Evolutionary conservation across 2,888 invertebrate genomes (phyloP), one percentile per base, ranked within the genome.

Genomic region (Trissolcus japonicus): DNA sequence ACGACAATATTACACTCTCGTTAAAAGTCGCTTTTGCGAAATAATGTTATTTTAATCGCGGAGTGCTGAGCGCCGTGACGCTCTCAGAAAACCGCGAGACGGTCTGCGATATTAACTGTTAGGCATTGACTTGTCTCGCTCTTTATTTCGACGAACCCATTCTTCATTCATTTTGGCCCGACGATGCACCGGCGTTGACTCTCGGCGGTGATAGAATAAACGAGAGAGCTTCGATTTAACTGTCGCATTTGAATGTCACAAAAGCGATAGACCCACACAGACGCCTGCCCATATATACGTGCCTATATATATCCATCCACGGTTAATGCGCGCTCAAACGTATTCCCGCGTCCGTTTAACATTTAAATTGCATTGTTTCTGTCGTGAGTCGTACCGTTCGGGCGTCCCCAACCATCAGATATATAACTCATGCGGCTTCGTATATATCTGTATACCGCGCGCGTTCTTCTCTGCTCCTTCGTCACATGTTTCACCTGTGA

Each of bases 361-460:
- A 85, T 85, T 85, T 84, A 85, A 85, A 84, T 84, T 85, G 83
- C 84, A 85, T 84, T 84, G 85, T 84, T 84, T 83, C 84, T 82
- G 84, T 82, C 84, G 81, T 80, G 80, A 81, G 81, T 80, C 80
- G 66, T 77, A 81, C 78, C 80, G 73, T 79, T 82, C 80, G 79
- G 72, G 74, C 46, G 67, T 76, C 73, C 69, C 71, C 56, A 55
- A 59, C 61, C 68, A 65, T 65, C 76, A 79, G 67, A 14, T 60
- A 50, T 72, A 72, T 79, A 79, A 79, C 74, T 80, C 77, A 78
- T 67, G 73, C 73, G 66, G 69, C 66, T 61, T 59, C 60, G 57
- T 51, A 55, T 75, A 66, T 75, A 77, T 77, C 73, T 61, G 67
- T 35, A 11, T 72, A 62, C 6, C 61, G 76, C 51, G 53, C 57